Evolutionary conservation across 2,797 vertebrate genomes (phyloP).

Genomic region (Aldrovandia affinis): DNA sequence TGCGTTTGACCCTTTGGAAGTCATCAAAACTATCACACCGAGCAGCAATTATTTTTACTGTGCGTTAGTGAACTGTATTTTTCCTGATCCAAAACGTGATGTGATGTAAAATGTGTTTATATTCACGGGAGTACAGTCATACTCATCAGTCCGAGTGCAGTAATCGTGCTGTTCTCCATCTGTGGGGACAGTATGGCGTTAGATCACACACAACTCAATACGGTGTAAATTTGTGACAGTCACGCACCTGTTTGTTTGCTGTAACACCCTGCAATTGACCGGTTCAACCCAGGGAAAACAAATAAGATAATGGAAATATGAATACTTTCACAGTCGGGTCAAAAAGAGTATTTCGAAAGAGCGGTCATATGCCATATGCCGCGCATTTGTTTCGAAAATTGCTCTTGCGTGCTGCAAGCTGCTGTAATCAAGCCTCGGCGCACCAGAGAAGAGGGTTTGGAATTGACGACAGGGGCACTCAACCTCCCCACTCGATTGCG

Average conservation of each 20-base stretch:
- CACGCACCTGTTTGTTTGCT: background rate
- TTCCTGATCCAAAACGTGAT: background rate
- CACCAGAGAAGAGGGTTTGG: background rate
- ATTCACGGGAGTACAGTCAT: background rate
- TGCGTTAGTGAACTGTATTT: background rate
- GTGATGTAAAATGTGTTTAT: slow-evolving; percentile 2
- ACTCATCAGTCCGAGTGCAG: background rate
- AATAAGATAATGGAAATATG: background rate
- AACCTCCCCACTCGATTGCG: background rate
- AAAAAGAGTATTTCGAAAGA: background rate
- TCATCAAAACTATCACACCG: background rate
- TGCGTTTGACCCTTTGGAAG: background rate
- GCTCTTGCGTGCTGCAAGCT: background rate
- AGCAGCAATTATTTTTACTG: background rate
- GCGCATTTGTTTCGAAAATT: no score
- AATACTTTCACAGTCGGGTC: background rate
- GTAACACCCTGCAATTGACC: background rate
- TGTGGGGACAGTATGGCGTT: background rate
- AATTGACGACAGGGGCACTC: background rate
- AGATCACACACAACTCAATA: background rate
- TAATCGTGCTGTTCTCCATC: background rate
- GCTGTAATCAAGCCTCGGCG: background rate
- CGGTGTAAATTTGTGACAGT: background rate
- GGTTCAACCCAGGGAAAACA: background rate
- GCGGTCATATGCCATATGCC: no score